Conservation (phyloP, 2,888 invertebrate species). For the Lamellibrachia satsuma region DNA sequence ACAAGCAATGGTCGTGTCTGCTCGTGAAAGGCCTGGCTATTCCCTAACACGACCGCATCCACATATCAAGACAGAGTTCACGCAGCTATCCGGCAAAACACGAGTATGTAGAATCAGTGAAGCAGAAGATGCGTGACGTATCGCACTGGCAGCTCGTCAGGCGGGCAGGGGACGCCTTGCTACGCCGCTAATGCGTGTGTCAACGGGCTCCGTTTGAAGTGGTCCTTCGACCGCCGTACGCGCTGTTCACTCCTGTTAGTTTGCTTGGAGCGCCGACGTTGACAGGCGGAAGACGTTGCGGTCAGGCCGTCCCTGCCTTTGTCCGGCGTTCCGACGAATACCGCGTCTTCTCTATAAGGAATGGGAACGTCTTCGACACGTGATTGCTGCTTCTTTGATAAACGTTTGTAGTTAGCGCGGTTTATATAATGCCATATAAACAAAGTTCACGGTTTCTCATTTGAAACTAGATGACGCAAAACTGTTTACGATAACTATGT, state of each 20-base stretch:
- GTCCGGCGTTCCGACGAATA: not conserved
- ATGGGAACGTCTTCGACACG: not conserved
- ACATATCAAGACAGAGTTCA: not conserved
- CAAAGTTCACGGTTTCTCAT: not conserved
- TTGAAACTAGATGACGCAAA: too few relatives aligned
- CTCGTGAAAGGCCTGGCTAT: not conserved
- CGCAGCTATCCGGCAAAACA: not conserved
- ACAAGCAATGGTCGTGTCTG: not conserved
- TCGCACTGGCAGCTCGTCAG: not conserved
- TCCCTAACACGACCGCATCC: not conserved
- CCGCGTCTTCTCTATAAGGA: not conserved
- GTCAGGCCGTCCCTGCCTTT: not conserved
- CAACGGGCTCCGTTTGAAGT: not conserved
- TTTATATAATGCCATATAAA: not conserved
- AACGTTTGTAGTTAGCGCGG: not conserved
- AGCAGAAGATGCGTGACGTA: not conserved
- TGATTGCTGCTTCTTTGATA: not conserved
- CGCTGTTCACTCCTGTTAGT: not conserved
- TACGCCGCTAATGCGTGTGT: not conserved
- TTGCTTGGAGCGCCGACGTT: not conserved
- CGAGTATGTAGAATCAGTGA: not conserved
- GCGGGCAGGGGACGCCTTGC: not conserved
- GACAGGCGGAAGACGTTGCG: conserved; percentile 9
- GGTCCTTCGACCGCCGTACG: not conserved
- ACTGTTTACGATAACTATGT: too few relatives aligned